Base-by-base conservation (phyloP, 2,888 invertebrate genomes). In the Chymomyza amoena region DNA sequence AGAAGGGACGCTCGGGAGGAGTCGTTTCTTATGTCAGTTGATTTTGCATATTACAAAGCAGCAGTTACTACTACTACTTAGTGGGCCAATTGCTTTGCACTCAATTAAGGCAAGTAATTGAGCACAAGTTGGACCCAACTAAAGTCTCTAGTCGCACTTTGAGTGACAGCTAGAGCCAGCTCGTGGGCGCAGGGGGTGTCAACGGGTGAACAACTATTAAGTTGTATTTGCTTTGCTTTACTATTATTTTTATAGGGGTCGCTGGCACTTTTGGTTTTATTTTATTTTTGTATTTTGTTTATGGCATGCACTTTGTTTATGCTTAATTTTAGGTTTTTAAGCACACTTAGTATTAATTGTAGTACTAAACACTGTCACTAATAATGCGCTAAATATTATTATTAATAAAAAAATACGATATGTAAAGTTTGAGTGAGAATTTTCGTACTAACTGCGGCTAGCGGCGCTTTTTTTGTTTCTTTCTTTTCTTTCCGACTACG, bases 401-500 rank as follows among this genome's bases (percentile, higher is more conserved):
- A 52, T 10, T 45, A 45, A 45, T 13, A 45, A 1, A 13, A 39
- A 10, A 13, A 6, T 45, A 45, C 13, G 39, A 10, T 45, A 36
- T 36, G 36, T 28, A 2, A 51, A 52, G 52, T 52, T 52, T 60
- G 36, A 63, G 32, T 76, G 77, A 77, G 74, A 79, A 80, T 71
- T 82, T 82, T 77, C 79, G 80, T 83, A 80, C 82, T 75, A 80
- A 82, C 77, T 80, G 73, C 66, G 77, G 54, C 54, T 71, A 80
- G 78, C 75, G 71, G 77, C 72, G 71, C 54, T 66, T 66, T 36
- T 59, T 64, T 65, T 32, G 32, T 69, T 64, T 50, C 32, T 32
- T 71, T 75, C 63, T 72, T 65, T 28, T 66, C 66, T 62, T 62
- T 68, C 16, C 86, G 79, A 83, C 83, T 78, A 78, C 78, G 86